Base-by-base conservation (phyloP, 2,113 vertebrate species). In the Cathartes aura region DNA sequence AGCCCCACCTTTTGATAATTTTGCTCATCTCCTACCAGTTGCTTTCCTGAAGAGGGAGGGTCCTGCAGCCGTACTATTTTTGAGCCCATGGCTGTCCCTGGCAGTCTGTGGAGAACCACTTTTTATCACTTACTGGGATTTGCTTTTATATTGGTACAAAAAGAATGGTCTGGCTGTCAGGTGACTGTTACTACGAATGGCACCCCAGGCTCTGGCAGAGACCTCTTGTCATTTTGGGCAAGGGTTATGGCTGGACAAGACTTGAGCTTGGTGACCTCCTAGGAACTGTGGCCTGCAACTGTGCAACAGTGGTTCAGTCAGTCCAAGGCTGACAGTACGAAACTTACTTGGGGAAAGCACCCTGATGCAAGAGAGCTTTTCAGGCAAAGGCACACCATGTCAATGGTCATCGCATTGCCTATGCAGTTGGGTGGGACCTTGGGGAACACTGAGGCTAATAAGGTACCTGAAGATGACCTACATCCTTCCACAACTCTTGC, bases 221-320 rank as follows among this genome's bases (percentile, higher is more conserved):
- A 50, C 36, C 15, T 62, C 27, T 74, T 63, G 47, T 55, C 13
- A 4, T 82, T 90, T 93, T 70, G 48, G 5, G 32, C 29, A 67
- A 20, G 18, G 7, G 8, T 56, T 75, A 32, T 60, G 67, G 4
- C 38, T 82, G 70, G 38, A 32, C n/a, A n/a, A 27, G 20, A 4
- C n/a, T n/a, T 47, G 60, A 74, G n/a, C 50, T 55, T 59, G 50
- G 16, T 93, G 38, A 67, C 43, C 43, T 89, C 63, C 32, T 45
- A 23, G n/a, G n/a, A 87, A 0, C 42, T 67, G 63, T 87, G 75
- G 15, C 15, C 34, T 60, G 30, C 0, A 0, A 15, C 67, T 80
- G 30, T 89, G 48, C 29, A 55, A 4, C 29, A 50, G 47, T 29
- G 34, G 24, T 78, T 82, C 21, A 29, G 62, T 55, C 50, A 58